Conservation (phyloP, 2,797 vertebrate species). For the Monodelphis domestica region DNA sequence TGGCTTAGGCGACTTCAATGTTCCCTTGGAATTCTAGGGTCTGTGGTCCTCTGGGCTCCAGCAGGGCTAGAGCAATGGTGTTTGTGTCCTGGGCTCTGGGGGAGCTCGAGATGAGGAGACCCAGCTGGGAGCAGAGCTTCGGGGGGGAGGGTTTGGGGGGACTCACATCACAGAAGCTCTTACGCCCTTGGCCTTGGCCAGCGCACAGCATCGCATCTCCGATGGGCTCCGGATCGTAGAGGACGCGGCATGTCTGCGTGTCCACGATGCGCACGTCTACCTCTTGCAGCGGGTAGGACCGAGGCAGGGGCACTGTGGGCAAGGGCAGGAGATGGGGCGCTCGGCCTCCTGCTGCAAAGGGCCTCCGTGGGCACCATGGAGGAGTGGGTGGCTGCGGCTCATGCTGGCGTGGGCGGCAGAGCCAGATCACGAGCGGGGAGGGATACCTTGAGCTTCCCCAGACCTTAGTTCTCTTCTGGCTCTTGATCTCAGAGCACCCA, state of each 20-base stretch:
- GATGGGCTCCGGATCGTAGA: background rate
- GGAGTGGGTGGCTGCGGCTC: background rate
- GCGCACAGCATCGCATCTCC: background rate
- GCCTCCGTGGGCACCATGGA: background rate
- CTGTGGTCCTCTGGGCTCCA: background rate
- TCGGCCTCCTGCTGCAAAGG: background rate
- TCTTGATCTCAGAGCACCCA: background rate
- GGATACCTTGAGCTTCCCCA: background rate
- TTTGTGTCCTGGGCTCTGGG: background rate
- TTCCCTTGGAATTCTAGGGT: background rate
- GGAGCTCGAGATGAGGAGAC: background rate
- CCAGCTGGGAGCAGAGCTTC: background rate
- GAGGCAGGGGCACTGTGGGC: background rate
- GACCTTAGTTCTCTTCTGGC: background rate
- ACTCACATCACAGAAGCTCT: conserved; percentile 16
- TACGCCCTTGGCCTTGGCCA: background rate
- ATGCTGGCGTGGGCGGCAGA: background rate
- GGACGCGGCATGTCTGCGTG: background rate
- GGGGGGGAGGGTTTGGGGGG: background rate
- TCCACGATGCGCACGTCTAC: rapidly evolving
- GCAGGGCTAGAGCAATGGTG: background rate
- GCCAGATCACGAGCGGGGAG: background rate
- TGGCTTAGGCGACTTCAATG: background rate
- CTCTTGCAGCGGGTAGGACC: background rate
- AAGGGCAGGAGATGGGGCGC: background rate